Evolutionary conservation across 2,888 invertebrate genomes (phyloP).

Genomic region (Noctua janthe): DNA sequence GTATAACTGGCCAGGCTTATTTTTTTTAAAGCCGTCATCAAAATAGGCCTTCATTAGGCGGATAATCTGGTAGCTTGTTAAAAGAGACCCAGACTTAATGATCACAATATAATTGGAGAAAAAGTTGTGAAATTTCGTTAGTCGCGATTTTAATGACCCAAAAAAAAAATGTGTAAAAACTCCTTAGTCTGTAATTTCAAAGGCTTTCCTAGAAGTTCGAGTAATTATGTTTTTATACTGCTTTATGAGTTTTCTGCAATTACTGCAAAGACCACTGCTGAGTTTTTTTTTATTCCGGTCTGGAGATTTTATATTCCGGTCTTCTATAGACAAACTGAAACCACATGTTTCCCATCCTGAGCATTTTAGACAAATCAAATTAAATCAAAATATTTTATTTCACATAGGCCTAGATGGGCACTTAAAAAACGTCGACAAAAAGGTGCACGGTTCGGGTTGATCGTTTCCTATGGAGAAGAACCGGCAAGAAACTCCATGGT

Average conservation of each 20-base stretch:
- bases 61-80: slow-evolving; percentile 50
- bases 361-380: not conserved
- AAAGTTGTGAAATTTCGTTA: slow-evolving; percentile 28
- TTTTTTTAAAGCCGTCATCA: slow-evolving; percentile 36
- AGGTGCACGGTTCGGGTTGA: no score
- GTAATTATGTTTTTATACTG: not conserved
- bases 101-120: slow-evolving; percentile 44
- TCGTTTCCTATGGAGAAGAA: no score
- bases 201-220: not conserved
- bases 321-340: not conserved
- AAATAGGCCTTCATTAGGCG: slow-evolving; percentile 36
- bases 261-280: not conserved
- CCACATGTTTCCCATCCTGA: not conserved
- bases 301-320: not conserved
- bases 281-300: not conserved
- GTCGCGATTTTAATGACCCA: slow-evolving; percentile 18
- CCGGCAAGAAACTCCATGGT: no score
- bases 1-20: not conserved
- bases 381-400: no score
- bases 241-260: not conserved
- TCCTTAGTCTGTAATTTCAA: not conserved
- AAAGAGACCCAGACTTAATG: slow-evolving; percentile 35
- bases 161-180: not conserved
- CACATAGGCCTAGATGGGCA: no score
- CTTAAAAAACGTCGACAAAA: no score